Percentiles rank a stretch among this genome's conserved stretches.
These are phyloP conservation scores for Eulemur rubriventer DNA, from an alignment of 2,797 vertebrate species.

Conservation along the genomic window DNA sequence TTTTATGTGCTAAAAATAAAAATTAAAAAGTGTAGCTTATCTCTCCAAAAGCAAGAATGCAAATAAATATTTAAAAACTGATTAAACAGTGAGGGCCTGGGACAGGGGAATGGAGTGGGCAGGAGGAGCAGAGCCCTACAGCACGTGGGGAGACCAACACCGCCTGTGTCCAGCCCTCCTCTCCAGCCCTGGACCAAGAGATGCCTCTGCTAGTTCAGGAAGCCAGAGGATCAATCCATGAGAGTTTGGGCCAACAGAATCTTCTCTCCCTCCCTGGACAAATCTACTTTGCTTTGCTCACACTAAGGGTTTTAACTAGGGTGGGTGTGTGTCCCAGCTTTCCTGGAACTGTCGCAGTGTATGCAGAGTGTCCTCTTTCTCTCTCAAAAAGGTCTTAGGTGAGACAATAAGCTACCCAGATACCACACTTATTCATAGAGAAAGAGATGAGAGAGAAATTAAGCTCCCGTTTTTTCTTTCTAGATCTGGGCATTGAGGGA, in stretches of 20 bases:
- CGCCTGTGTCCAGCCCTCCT: not conserved
- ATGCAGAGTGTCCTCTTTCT: not conserved
- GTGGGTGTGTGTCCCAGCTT: not conserved
- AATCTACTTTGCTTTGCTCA: not conserved
- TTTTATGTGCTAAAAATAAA: constrained; percentile 22
- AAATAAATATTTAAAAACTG: not conserved
- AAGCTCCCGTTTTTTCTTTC: not conserved
- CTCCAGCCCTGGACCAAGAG: not conserved
- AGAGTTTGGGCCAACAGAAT: not conserved
- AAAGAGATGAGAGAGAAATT: not conserved
- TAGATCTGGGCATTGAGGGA: not conserved
- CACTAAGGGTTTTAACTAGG: not conserved
- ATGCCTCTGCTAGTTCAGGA: not conserved
- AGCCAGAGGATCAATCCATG: not conserved
- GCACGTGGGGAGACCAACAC: no score
- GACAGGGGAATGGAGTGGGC: no score
- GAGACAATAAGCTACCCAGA: not conserved
- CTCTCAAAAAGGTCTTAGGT: not conserved
- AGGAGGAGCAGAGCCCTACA: not conserved
- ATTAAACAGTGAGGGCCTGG: not conserved
- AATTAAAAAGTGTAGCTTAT: not conserved
- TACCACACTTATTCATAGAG: not conserved
- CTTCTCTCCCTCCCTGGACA: not conserved
- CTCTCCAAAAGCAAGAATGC: constrained; percentile 14
- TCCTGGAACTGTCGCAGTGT: not conserved